Evolutionary conservation across 2,797 vertebrate species (phyloP).

Genomic region (Pseudomugil gertrudae): DNA sequence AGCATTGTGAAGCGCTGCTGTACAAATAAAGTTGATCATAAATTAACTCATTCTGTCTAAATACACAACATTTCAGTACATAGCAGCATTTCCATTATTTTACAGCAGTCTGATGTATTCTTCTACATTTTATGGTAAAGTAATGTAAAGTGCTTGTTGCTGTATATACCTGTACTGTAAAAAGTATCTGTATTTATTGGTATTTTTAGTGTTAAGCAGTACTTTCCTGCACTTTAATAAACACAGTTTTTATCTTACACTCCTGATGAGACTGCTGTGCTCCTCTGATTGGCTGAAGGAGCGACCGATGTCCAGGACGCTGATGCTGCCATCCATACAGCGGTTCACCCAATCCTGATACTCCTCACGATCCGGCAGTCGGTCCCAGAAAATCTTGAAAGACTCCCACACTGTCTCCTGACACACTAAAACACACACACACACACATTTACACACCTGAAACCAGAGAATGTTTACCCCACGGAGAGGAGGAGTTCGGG

Average conservation of each 20-base stretch:
- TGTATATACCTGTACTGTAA: too few relatives aligned
- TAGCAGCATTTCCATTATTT: too few relatives aligned
- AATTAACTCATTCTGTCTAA: too few relatives aligned
- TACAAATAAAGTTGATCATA: too few relatives aligned
- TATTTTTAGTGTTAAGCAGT: too few relatives aligned
- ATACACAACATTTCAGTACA: too few relatives aligned
- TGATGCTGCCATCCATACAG: constrained; percentile 85
- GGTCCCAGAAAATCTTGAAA: constrained; percentile 95
- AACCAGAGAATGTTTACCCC: not conserved
- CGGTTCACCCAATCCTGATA: constrained; percentile 87
- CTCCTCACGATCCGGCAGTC: constrained; percentile 87
- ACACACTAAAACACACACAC: constrained; percentile 84
- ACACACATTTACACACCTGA: constrained; percentile 1
- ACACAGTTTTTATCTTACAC: constrained; percentile 74
- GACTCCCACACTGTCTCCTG: constrained; percentile 98
- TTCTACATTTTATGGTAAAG: too few relatives aligned
- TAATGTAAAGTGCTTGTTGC: too few relatives aligned
- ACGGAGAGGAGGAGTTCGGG: not conserved
- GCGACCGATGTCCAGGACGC: constrained; percentile 85
- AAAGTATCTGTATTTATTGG: too few relatives aligned
- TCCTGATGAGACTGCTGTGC: constrained; percentile 84
- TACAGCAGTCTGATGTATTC: too few relatives aligned
- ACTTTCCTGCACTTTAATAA: too few relatives aligned
- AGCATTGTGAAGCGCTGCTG: too few relatives aligned
- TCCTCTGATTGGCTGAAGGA: constrained; percentile 93